These are phyloP conservation scores for Chaetodon trifasciatus DNA, from an alignment of 2,797 vertebrate species.

Conservation along the genomic window DNA sequence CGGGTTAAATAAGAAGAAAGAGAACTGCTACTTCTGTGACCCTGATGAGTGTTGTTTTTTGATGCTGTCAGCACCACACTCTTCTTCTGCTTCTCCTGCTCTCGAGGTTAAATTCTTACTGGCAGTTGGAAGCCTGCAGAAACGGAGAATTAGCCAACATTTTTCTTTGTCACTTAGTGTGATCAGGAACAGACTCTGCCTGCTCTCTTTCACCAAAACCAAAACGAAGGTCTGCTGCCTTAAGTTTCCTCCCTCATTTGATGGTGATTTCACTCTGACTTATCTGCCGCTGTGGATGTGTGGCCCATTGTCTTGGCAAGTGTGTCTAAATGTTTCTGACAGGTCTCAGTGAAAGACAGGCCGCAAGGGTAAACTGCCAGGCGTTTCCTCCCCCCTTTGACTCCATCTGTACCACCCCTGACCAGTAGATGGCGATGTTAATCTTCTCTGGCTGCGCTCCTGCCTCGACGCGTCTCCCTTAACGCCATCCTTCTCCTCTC, in stretches of 20 bases:
- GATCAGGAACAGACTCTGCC: conserved; percentile 71
- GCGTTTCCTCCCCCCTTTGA: conserved; percentile 32
- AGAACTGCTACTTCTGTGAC: conserved; percentile 62
- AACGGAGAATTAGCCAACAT: conserved; percentile 71
- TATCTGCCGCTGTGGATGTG: conserved; percentile 76
- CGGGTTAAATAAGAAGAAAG: conserved; percentile 64
- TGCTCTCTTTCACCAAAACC: conserved; percentile 52
- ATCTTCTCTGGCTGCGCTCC: conserved; percentile 81
- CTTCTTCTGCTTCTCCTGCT: conserved; percentile 60
- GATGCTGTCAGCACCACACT: conserved; percentile 63
- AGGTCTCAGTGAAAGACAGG: conserved; percentile 81
- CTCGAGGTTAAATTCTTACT: conserved; percentile 65
- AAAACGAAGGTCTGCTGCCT: conserved; percentile 51
- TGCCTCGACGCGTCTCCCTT: conserved; percentile 31
- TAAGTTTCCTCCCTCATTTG: conserved; percentile 63
- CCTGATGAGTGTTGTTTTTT: conserved; percentile 63
- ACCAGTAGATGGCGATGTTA: conserved; percentile 90
- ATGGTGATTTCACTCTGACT: conserved; percentile 74
- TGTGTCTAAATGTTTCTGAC: conserved; percentile 86
- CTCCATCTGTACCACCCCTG: conserved; percentile 35
- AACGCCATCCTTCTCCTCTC: conserved; percentile 43
- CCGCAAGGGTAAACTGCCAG: conserved; percentile 74
- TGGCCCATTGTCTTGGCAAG: conserved; percentile 81
- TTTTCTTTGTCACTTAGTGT: conserved; percentile 75
- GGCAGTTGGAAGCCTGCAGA: conserved; percentile 64